Conservation (phyloP, 2,113 vertebrate species). For the Coptodon rendalli region DNA sequence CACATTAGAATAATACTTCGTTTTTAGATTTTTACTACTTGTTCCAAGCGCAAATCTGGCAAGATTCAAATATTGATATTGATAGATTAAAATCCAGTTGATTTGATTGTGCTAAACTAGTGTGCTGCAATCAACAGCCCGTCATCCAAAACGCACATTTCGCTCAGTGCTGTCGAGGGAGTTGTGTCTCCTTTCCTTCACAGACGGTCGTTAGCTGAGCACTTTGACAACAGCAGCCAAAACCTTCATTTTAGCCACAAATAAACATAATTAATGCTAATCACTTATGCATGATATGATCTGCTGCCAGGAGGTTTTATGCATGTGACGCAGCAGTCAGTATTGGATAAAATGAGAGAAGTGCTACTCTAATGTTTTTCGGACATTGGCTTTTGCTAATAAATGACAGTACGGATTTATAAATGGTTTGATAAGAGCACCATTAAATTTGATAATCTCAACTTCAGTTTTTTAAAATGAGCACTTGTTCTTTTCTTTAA, state of each 20-base stretch:
- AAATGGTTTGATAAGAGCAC: neutral
- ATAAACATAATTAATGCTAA: neutral
- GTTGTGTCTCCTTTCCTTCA: neutral
- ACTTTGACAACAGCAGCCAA: neutral
- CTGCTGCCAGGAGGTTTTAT: neutral
- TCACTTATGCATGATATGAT: neutral
- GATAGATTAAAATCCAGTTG: neutral
- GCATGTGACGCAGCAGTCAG: neutral
- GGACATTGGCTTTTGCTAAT: neutral
- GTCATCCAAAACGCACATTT: neutral
- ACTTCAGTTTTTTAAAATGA: neutral
- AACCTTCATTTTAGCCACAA: neutral
- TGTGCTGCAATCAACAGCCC: neutral
- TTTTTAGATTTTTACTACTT: neutral
- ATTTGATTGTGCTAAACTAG: neutral
- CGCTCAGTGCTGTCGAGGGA: neutral
- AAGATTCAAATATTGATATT: neutral
- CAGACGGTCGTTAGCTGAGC: neutral
- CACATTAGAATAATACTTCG: neutral
- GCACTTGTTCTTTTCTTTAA: neutral
- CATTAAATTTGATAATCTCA: neutral
- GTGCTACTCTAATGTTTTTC: neutral
- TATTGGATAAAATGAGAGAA: neutral
- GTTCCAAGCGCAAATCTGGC: neutral
- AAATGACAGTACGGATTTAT: neutral